Evolutionary conservation across 2,797 vertebrate genomes (phyloP).

Genomic region (Acestrorhynchus altus): DNA sequence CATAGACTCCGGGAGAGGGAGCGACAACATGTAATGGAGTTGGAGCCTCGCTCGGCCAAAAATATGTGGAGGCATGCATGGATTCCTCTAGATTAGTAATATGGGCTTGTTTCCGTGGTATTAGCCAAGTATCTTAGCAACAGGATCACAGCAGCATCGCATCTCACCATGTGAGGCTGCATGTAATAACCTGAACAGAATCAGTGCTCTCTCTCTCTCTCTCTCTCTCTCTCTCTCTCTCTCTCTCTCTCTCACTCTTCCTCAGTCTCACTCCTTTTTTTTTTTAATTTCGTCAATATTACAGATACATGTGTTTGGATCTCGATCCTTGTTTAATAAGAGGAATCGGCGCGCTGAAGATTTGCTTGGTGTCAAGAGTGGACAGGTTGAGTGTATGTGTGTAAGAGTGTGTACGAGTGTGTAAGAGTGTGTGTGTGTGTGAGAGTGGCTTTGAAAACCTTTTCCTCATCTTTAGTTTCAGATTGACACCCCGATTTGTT

Average conservation of each 20-base stretch:
- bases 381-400: too few species aligned
- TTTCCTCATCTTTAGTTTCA: slow-evolving; percentile 78
- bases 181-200: slow-evolving; percentile 91
- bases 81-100: slow-evolving; percentile 89
- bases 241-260: background rate
- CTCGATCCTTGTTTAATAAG: slow-evolving; percentile 94
- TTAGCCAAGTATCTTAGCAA: slow-evolving; percentile 96
- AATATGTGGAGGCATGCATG: slow-evolving; percentile 93
- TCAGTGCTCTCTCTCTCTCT: slow-evolving; percentile 73
- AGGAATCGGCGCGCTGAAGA: slow-evolving; percentile 85
- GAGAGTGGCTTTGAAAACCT: too few species aligned
- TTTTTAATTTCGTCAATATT: slow-evolving; percentile 91
- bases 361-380: slow-evolving; percentile 91
- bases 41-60: slow-evolving; percentile 81
- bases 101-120: slow-evolving; percentile 87
- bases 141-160: slow-evolving; percentile 88
- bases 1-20: slow-evolving; percentile 84
- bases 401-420: too few species aligned
- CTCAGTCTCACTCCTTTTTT: background rate
- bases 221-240: slow-evolving; percentile 20
- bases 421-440: too few species aligned
- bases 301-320: slow-evolving; percentile 91
- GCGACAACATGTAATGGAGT: slow-evolving; percentile 84
- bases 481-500: slow-evolving; percentile 83
- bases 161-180: slow-evolving; percentile 83